Percentiles rank a stretch among this genome's conserved stretches.
Conservation (phyloP, 1,140 invertebrate species). For the Venustaconcha ellipsiformis region DNA sequence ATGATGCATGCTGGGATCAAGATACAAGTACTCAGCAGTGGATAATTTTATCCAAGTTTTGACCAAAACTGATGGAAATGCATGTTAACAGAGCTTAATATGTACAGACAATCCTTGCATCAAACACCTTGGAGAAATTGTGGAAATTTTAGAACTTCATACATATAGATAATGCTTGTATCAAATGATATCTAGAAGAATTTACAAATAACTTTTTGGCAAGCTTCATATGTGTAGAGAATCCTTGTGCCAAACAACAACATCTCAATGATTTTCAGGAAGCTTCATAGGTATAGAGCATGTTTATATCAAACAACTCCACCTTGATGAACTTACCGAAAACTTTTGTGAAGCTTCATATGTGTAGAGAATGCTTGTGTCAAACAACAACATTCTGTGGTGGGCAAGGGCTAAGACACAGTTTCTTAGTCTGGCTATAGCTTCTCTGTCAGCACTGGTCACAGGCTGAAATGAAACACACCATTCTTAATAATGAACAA, state of each 20-base stretch:
- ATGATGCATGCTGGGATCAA: too few relatives aligned
- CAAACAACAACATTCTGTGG: slow-evolving; percentile 89
- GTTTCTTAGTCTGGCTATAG: slow-evolving; percentile 88
- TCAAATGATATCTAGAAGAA: too few relatives aligned
- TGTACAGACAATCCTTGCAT: not conserved
- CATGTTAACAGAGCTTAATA: too few relatives aligned
- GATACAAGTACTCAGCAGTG: too few relatives aligned
- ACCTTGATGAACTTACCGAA: slow-evolving; percentile 60
- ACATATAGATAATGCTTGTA: slow-evolving; percentile 91
- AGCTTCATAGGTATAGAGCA: not conserved
- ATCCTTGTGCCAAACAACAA: not conserved
- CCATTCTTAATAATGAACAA: not conserved
- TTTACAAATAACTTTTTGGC: too few relatives aligned
- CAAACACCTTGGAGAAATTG: not conserved
- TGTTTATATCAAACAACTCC: not conserved
- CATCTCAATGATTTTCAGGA: not conserved
- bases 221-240: too few relatives aligned
- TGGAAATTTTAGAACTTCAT: slow-evolving; percentile 87
- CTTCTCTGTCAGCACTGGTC: slow-evolving; percentile 79
- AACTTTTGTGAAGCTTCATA: slow-evolving; percentile 92
- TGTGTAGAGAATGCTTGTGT: slow-evolving; percentile 91
- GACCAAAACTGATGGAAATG: too few relatives aligned
- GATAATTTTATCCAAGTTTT: too few relatives aligned
- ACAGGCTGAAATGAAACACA: slow-evolving; percentile 75
- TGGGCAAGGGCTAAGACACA: slow-evolving; percentile 88